Percentiles rank a stretch among this genome's conserved stretches.
phyloP scores from a whole-genome alignment of 2,113 vertebrate genomes.

The Upupa epops region DNA sequence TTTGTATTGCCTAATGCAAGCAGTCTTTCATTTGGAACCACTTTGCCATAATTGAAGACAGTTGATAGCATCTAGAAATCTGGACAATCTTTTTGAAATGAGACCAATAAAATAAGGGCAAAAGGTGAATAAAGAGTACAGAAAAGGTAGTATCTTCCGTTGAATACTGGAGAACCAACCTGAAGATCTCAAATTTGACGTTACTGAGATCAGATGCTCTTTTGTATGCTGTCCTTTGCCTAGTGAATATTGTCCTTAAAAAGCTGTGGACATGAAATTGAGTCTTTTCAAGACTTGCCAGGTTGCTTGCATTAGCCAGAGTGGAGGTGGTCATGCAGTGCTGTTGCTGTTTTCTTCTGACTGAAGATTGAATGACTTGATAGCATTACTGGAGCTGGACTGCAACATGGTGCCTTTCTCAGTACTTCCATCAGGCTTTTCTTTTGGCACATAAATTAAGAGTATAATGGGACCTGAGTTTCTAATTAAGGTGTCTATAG shows the following conservation, averaged over 20 bases:
- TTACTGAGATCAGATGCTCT: not conserved
- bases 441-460: not conserved
- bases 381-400: not conserved
- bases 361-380: not conserved
- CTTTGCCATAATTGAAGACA: not conserved
- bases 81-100: not conserved
- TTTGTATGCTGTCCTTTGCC: not conserved
- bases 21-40: slow-evolving; percentile 5
- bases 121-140: not conserved
- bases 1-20: slow-evolving; percentile 39
- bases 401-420: not conserved
- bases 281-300: not conserved
- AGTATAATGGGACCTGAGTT: not conserved
- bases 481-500: not conserved
- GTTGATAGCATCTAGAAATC: not conserved
- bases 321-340: slow-evolving; percentile 13
- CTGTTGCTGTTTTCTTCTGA: not conserved
- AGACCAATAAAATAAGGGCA: not conserved
- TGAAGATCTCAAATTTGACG: not conserved
- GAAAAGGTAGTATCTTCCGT: not conserved
- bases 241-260: not conserved
- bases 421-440: not conserved
- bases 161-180: not conserved
- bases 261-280: not conserved
- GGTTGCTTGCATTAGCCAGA: slow-evolving; percentile 37